Conservation (phyloP, 2,888 invertebrate species). For the Dyspetes luteomarginatus region DNA sequence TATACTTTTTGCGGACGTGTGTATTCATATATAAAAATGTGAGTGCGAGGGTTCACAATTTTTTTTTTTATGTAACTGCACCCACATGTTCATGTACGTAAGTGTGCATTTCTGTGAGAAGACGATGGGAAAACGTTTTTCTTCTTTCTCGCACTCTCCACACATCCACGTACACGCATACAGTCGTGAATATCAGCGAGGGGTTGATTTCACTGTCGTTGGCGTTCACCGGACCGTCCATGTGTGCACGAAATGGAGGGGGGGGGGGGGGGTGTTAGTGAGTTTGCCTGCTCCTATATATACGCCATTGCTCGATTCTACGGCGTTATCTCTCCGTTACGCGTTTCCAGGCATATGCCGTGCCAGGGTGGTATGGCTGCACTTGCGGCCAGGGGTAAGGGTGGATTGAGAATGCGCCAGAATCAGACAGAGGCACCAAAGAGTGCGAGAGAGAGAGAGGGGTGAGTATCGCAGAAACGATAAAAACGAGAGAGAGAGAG, state of each 20-base stretch:
- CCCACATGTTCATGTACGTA: not conserved
- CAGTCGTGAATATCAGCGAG: conserved; percentile 39
- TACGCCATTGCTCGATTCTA: conserved; percentile 68
- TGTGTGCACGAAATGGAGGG: conserved; percentile 68
- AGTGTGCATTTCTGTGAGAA: conserved; percentile 9
- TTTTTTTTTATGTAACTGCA: conserved; percentile 5
- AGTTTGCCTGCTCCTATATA: conserved; percentile 65
- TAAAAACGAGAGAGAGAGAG: conserved; percentile 46
- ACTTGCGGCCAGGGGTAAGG: conserved; percentile 59
- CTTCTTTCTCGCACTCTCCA: conserved; percentile 44
- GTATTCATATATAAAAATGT: conserved; percentile 53
- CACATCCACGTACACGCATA: conserved; percentile 19
- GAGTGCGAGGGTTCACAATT: conserved; percentile 58
- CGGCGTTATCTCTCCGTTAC: conserved; percentile 81
- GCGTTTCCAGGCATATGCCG: conserved; percentile 82
- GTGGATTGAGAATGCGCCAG: conserved; percentile 49
- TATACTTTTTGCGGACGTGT: conserved; percentile 71
- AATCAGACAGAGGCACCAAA: not conserved
- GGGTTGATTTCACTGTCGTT: conserved; percentile 61
- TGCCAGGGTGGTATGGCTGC: conserved; percentile 61
- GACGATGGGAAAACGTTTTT: conserved; percentile 58
- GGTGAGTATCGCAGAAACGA: conserved; percentile 51
- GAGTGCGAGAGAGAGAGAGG: conserved; percentile 32
- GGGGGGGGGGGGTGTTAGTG: conserved; percentile 68
- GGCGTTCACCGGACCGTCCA: conserved; percentile 60